A percentile compares a stretch with the other conserved stretches of the same genome.
These are phyloP conservation scores for Neodiprion lecontei DNA, from an alignment of 1,140 invertebrate species.

Conservation along the genomic window DNA sequence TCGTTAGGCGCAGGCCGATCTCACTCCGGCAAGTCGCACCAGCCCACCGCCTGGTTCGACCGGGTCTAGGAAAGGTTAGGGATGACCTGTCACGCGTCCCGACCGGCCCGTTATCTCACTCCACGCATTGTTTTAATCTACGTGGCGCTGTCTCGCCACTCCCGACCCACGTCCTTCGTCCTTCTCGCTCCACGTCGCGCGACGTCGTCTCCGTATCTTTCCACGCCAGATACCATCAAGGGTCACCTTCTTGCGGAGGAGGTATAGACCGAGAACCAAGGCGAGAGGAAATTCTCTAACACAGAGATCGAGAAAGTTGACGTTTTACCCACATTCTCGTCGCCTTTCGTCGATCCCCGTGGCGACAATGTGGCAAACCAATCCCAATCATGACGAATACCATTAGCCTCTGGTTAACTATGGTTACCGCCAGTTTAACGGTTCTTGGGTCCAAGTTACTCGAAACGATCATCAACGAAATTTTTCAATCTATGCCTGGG, in stretches of 20 bases:
- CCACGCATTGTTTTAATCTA: slow-evolving; percentile 50
- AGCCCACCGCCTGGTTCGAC: not conserved
- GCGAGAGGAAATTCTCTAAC: too few species aligned
- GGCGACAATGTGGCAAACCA: too few species aligned
- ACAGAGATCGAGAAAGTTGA: too few species aligned
- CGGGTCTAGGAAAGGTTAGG: slow-evolving; percentile 1
- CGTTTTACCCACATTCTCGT: too few species aligned
- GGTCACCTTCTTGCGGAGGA: too few species aligned
- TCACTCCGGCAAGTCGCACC: not conserved
- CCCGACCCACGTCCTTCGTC: slow-evolving; percentile 6
- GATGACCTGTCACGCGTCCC: slow-evolving; percentile 37
- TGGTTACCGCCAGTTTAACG: too few species aligned
- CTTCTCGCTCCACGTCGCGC: not conserved
- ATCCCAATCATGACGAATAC: not conserved
- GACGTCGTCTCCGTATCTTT: not conserved
- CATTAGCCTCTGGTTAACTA: not conserved
- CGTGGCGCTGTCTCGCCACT: slow-evolving; percentile 25
- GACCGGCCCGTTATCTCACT: slow-evolving; percentile 44
- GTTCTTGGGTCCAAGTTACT: too few species aligned
- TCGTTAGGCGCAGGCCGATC: not conserved
- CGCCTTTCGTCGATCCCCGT: too few species aligned
- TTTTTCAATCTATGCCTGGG: too few species aligned
- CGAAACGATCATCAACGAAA: too few species aligned
- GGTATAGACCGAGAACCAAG: too few species aligned
- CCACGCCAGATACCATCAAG: not conserved